Evolutionary conservation across 2,113 vertebrate genomes (phyloP), one percentile per base, ranked within the genome.

Genomic region (Oostethus manadensis): DNA sequence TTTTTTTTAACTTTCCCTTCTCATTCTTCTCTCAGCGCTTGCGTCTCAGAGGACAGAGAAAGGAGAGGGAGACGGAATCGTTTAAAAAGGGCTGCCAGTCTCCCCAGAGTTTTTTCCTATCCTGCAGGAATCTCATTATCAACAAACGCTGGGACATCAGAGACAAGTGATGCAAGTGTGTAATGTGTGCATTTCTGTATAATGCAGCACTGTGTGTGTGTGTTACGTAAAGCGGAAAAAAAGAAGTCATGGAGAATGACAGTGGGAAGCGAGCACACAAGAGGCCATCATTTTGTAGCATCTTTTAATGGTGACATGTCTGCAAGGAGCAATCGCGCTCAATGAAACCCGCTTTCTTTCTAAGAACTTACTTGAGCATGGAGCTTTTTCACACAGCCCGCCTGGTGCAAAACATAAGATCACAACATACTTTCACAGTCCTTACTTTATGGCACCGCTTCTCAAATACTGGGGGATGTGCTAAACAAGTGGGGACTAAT

Each of bases 111-210:
- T 81, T 73, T 55, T 47, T 22, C 75, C 74, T 68, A 75, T 86
- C 82, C 77, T 75, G 74, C 71, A 84, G 80, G 84, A 87, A 78
- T 84, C 80, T 86, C 77, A 86, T 84, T 87, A 86, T 82, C 84
- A 86, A 82, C 84, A 87, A 83, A 77, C 72, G 70, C 74, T 70
- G 77, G 78, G 73, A 83, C 75, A 80, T 86, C 80, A 79, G 71
- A 83, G 66, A 80, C 73, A 62, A 70, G 26, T 56, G 55, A 77
- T 66, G 56, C 62, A 67, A 81, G 78, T 60, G 68, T 55, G 50
- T 59, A 67, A 55, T 78, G 56, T 71, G 26, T 35, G 26, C 45
- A 55, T 55, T 55, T 55, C n/a, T 55, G 53, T 35, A 40, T 55
- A 40, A 40, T 55, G 38, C 33, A 55, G 18, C 20, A 40, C 26